phyloP scores from a whole-genome alignment of 2,113 vertebrate genomes.

The Coracopsis vasa region DNA sequence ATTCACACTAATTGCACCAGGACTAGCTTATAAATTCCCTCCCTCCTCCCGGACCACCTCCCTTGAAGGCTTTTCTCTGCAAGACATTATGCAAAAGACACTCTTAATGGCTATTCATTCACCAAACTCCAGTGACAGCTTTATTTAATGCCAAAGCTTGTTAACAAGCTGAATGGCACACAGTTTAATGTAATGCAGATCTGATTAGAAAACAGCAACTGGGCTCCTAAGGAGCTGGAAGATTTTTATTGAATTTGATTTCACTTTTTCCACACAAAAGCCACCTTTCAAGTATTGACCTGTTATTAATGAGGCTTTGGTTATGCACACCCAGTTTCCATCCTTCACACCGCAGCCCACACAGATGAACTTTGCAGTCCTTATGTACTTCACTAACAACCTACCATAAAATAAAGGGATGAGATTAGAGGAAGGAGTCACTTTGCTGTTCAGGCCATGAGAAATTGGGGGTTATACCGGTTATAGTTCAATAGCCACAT shows the following conservation, averaged over 20 bases:
- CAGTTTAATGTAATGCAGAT: constrained; percentile 82
- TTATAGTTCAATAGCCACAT: not conserved
- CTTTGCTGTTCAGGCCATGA: not conserved
- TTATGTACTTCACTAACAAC: not conserved
- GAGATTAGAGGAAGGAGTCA: not conserved
- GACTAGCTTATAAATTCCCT: constrained; percentile 60
- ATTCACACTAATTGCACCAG: constrained; percentile 66
- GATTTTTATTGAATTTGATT: constrained; percentile 38
- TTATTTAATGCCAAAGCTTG: constrained; percentile 79
- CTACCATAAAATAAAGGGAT: not conserved
- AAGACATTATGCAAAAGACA: constrained; percentile 64
- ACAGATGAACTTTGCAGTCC: not conserved
- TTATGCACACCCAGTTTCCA: not conserved
- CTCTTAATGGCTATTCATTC: constrained; percentile 74
- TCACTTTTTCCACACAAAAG: constrained; percentile 54
- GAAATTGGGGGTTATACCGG: not conserved
- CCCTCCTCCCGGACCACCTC: constrained; percentile 65
- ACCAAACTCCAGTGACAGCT: constrained; percentile 70
- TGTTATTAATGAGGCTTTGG: constrained; percentile 7
- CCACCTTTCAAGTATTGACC: constrained; percentile 30
- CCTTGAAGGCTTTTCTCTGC: constrained; percentile 47
- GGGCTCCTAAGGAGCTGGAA: constrained; percentile 50
- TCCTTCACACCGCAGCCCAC: not conserved
- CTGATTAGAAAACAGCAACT: constrained; percentile 78
- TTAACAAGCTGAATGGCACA: constrained; percentile 80